These are phyloP conservation scores for Phalera bucephala DNA, from an alignment of 2,888 invertebrate species.

Conservation along the genomic window DNA sequence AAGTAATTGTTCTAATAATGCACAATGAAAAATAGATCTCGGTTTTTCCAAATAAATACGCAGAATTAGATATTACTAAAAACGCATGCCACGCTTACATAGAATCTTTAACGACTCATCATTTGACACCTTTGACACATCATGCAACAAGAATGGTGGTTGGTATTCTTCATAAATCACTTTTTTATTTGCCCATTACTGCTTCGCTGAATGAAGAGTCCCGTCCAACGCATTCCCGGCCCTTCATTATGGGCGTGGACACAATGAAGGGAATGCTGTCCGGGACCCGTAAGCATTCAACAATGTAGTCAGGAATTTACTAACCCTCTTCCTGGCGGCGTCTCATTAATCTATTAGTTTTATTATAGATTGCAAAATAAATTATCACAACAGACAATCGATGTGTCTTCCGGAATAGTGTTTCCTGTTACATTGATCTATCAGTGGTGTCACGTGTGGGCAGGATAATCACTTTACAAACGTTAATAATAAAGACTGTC, in stretches of 20 bases:
- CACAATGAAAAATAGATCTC: too few relatives aligned
- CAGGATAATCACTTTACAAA: conserved; percentile 33
- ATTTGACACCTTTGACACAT: conserved; percentile 23
- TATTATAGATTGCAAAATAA: conserved; percentile 17
- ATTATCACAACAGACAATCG: conserved; percentile 12
- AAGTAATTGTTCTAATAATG: too few relatives aligned
- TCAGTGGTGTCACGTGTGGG: conserved; percentile 22
- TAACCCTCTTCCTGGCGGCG: conserved; percentile 45
- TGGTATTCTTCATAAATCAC: conserved; percentile 8
- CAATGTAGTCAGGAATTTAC: conserved; percentile 66
- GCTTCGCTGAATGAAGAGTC: conserved; percentile 51
- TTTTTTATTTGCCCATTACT: conserved; percentile 34
- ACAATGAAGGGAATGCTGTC: conserved; percentile 56
- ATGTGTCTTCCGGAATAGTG: conserved; percentile 25
- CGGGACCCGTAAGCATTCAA: conserved; percentile 44
- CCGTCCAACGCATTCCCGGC: conserved; percentile 52
- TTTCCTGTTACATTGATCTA: conserved; percentile 32
- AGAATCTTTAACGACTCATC: too few relatives aligned
- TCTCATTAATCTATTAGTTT: conserved; percentile 7
- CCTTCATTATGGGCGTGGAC: conserved; percentile 45
- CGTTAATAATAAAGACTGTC: conserved; percentile 16
- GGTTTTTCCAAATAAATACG: too few relatives aligned
- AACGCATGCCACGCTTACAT: too few relatives aligned
- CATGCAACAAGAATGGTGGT: conserved; percentile 34
- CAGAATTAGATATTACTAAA: too few relatives aligned